phyloP scores from a whole-genome alignment of 2,113 vertebrate species.

The Cottus gobio region DNA sequence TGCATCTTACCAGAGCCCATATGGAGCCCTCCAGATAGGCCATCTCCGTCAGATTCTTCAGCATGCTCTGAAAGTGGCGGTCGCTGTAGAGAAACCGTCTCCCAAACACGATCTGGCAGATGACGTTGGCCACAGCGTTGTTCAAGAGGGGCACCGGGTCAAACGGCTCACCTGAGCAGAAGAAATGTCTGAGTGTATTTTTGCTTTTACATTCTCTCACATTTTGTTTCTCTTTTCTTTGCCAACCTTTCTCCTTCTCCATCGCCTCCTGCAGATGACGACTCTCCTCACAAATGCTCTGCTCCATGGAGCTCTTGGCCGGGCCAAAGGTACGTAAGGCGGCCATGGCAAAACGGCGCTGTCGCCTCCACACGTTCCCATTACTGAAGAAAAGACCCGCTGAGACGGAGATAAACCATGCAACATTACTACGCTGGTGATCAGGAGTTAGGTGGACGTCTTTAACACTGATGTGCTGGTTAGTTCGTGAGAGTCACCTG shows the following conservation, averaged over 20 bases:
- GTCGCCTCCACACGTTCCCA: constrained; percentile 83
- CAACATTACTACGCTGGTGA: not conserved
- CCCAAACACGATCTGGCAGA: constrained; percentile 89
- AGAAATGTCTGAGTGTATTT: not conserved
- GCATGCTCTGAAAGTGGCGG: constrained; percentile 83
- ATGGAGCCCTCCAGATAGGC: constrained; percentile 77
- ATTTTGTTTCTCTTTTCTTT: not conserved
- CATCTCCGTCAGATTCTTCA: constrained; percentile 80
- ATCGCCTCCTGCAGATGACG: constrained; percentile 79
- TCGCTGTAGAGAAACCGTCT: constrained; percentile 87
- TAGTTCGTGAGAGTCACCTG: constrained; percentile 51
- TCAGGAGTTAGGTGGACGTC: not conserved
- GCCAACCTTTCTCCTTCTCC: constrained; percentile 81
- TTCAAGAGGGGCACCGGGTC: constrained; percentile 87
- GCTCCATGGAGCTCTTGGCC: constrained; percentile 81
- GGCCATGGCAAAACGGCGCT: constrained; percentile 83
- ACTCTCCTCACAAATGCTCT: constrained; percentile 86
- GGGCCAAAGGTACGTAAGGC: constrained; percentile 85
- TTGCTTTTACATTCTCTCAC: not conserved
- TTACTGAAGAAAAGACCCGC: constrained; percentile 81
- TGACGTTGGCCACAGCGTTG: constrained; percentile 88
- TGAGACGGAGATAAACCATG: constrained; percentile 9
- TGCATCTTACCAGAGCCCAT: constrained; percentile 80
- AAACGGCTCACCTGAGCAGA: constrained; percentile 83
- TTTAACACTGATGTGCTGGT: not conserved